These are phyloP conservation scores for Rallus crepitans DNA, from an alignment of 2,797 vertebrate genomes.

Conservation along the genomic window DNA sequence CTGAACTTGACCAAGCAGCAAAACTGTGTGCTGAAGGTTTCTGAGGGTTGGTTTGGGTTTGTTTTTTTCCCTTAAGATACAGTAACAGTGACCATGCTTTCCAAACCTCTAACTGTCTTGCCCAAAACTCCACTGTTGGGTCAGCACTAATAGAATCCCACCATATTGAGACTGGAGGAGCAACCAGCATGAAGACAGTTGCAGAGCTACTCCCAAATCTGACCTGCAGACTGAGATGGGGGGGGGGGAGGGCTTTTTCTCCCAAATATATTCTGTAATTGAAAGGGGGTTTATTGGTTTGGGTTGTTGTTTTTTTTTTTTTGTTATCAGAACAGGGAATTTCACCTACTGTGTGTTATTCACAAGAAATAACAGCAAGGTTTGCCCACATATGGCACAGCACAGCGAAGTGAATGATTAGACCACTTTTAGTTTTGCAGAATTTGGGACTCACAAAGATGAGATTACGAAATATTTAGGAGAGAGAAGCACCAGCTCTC, in stretches of 20 bases:
- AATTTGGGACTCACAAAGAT: background rate
- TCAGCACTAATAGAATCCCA: background rate
- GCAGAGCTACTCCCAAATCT: background rate
- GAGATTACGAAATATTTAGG: background rate
- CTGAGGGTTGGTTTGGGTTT: fast-evolving
- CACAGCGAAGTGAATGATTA: no score
- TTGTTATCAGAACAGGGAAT: background rate
- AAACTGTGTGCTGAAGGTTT: background rate
- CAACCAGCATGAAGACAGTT: background rate
- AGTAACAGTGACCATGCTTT: background rate
- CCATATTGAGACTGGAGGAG: background rate
- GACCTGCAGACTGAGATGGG: background rate
- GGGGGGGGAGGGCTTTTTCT: background rate
- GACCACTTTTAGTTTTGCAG: background rate
- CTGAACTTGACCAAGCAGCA: background rate
- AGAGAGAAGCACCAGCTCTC: background rate
- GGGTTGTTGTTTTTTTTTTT: no score
- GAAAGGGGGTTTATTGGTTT: background rate
- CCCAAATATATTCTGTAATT: background rate
- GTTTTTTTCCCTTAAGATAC: background rate
- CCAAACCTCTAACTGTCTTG: background rate
- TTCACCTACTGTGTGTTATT: background rate
- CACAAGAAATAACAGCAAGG: background rate
- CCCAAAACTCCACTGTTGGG: background rate
- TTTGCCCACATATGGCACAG: background rate